phyloP scores from a whole-genome alignment of 1,140 invertebrate species.

The Yoshiicerus persimilis region DNA sequence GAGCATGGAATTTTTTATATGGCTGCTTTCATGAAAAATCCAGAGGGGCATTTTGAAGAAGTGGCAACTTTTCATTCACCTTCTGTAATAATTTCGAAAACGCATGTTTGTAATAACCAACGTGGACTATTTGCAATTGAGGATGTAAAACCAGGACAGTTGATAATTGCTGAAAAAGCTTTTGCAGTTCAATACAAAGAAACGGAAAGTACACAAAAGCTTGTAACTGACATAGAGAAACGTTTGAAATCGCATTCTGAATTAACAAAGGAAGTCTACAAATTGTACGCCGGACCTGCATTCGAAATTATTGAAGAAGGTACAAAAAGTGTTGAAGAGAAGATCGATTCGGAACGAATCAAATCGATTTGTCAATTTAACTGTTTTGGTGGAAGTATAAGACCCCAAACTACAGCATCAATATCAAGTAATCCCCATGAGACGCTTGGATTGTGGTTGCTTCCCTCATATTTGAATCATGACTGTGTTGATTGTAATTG shows the following conservation, averaged over 20 bases:
- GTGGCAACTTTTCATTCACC: neutral
- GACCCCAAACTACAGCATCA: neutral
- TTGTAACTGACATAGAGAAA: neutral
- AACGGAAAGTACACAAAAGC: neutral
- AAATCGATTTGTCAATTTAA: neutral
- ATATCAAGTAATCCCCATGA: neutral
- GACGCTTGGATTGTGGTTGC: neutral
- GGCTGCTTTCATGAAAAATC: neutral
- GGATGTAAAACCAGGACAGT: neutral
- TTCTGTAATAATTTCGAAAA: neutral
- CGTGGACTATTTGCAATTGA: conserved; percentile 8
- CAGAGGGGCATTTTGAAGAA: neutral
- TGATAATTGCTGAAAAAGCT: neutral
- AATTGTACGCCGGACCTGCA: neutral
- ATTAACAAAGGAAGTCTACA: neutral
- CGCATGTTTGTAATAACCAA: neutral
- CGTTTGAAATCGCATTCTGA: neutral
- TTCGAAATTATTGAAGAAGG: neutral
- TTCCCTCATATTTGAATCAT: conserved; percentile 23
- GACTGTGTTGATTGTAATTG: neutral
- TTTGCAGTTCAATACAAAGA: neutral
- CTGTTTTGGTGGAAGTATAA: neutral
- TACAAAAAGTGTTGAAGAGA: neutral
- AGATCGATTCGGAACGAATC: neutral
- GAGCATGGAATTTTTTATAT: neutral